Evolutionary conservation across 2,113 vertebrate species (phyloP).

Genomic region (Petrocephalus microphthalmus): DNA sequence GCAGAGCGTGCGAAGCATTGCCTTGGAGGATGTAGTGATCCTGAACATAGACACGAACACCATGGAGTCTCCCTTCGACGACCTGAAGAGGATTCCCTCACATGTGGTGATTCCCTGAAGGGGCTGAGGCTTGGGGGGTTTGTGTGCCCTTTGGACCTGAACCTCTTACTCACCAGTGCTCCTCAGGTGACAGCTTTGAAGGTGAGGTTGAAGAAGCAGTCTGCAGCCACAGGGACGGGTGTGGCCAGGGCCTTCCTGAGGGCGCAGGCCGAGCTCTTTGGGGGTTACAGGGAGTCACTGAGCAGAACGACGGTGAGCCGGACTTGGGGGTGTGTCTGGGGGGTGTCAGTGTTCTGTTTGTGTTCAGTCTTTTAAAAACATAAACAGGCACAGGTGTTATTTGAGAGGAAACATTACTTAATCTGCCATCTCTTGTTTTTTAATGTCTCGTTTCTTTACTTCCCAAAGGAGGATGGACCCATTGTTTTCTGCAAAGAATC

Average conservation of each 20-base stretch:
- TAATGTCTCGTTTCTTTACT: neutral
- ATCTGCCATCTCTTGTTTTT: too few relatives aligned
- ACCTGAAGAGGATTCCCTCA: slow-evolving; percentile 70
- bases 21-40: slow-evolving; percentile 79
- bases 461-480: slow-evolving; percentile 56
- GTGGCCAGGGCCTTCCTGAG: slow-evolving; percentile 76
- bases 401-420: neutral
- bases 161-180: neutral
- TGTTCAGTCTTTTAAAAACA: neutral
- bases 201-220: slow-evolving; percentile 68
- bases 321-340: neutral
- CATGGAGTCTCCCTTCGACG: slow-evolving; percentile 73
- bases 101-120: slow-evolving; percentile 63
- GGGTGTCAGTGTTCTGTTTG: neutral
- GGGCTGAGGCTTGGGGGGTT: neutral
- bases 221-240: slow-evolving; percentile 67
- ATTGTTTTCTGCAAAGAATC: slow-evolving; percentile 66
- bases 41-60: slow-evolving; percentile 81
- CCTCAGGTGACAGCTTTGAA: slow-evolving; percentile 68
- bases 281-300: slow-evolving; percentile 74
- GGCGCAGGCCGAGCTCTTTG: slow-evolving; percentile 77
- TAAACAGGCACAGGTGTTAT: neutral
- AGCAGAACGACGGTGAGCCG: slow-evolving; percentile 41
- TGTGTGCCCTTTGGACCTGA: neutral
- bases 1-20: slow-evolving; percentile 66